Percentiles rank a stretch among this genome's conserved stretches.
Evolutionary conservation across 1,140 invertebrate genomes (phyloP).

Genomic region (Leptinotarsa undecemlineata): DNA sequence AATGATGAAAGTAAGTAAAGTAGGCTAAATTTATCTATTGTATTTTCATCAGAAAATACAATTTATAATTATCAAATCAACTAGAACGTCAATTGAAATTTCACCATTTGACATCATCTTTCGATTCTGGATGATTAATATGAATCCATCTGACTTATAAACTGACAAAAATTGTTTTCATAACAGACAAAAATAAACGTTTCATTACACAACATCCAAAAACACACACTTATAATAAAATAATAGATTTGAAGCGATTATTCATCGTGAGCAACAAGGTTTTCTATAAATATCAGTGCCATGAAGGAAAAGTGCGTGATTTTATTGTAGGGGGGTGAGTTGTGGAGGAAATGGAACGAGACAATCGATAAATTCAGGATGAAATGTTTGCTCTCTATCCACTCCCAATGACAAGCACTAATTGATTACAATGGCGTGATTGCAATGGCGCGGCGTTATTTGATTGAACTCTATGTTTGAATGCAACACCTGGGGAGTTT

Average conservation of each 20-base stretch:
- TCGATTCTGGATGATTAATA: too few relatives aligned
- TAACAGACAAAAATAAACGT: neutral
- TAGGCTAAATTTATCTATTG: too few relatives aligned
- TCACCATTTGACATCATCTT: too few relatives aligned
- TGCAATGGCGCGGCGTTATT: neutral
- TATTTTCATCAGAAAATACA: too few relatives aligned
- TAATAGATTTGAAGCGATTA: neutral
- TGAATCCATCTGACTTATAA: too few relatives aligned
- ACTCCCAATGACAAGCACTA: conserved; percentile 6
- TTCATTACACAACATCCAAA: neutral
- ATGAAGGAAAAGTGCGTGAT: neutral
- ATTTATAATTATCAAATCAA: too few relatives aligned
- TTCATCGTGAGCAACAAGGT: neutral
- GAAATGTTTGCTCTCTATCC: conserved; percentile 6
- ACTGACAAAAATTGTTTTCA: neutral
- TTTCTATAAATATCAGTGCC: neutral
- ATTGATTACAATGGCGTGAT: neutral
- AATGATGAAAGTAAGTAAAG: too few relatives aligned
- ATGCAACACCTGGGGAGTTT: too few relatives aligned
- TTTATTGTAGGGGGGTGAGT: neutral
- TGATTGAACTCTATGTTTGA: too few relatives aligned
- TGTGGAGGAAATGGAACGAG: neutral
- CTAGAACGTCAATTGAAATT: too few relatives aligned
- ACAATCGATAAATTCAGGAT: conserved; percentile 3
- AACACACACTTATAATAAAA: neutral